Percentiles rank a stretch among this genome's conserved stretches.
These are phyloP conservation scores for Falco naumanni DNA, from an alignment of 2,797 vertebrate genomes.

Conservation along the genomic window DNA sequence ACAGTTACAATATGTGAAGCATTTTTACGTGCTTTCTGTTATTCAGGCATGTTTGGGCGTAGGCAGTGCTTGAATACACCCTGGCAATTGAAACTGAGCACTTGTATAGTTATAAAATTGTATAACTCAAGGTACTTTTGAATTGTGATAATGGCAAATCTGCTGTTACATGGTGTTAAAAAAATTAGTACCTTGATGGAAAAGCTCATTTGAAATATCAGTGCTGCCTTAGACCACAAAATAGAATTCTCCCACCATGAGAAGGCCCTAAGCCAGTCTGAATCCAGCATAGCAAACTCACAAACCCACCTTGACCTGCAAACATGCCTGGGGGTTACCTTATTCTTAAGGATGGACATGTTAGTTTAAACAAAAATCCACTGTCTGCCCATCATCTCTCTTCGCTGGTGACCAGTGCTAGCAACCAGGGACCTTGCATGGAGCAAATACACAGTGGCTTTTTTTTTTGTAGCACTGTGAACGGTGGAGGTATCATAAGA, in stretches of 20 bases:
- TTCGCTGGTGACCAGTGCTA: not conserved
- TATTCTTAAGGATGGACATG: not conserved
- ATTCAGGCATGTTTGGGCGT: not conserved
- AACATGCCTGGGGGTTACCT: not conserved
- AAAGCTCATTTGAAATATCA: not conserved
- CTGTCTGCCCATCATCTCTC: not conserved
- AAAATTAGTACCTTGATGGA: not conserved
- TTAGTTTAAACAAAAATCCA: not conserved
- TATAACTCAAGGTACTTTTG: not conserved
- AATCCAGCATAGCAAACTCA: not conserved
- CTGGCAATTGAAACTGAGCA: not conserved
- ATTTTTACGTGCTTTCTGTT: not conserved
- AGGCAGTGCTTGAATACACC: not conserved
- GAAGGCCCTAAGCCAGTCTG: not conserved
- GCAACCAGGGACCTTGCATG: not conserved
- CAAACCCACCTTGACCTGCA: not conserved
- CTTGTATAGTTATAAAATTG: not conserved
- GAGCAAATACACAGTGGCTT: not conserved
- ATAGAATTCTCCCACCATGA: not conserved
- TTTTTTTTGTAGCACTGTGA: not conserved
- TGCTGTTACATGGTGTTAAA: not conserved
- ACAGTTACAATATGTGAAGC: not conserved
- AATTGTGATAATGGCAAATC: not conserved
- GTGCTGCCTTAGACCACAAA: not conserved
- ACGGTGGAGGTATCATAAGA: not conserved